Percentiles rank a stretch among this genome's conserved stretches.
These are phyloP conservation scores for Dasypogon diadema DNA, from an alignment of 2,888 invertebrate species.

Conservation along the genomic window DNA sequence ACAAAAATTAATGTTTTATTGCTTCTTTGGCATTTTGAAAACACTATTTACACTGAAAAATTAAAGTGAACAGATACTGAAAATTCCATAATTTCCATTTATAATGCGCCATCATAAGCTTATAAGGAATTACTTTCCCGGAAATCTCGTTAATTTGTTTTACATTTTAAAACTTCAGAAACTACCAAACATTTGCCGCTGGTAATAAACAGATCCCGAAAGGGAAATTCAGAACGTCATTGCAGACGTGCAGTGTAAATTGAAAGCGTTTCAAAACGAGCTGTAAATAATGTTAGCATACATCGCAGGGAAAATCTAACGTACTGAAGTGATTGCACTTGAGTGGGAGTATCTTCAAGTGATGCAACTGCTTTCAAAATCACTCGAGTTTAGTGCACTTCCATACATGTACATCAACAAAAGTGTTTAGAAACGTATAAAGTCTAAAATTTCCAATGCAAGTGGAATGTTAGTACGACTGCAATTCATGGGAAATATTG, in stretches of 20 bases:
- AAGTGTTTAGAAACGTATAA: not conserved
- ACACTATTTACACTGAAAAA: too few species aligned
- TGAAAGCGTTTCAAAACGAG: conserved; percentile 6
- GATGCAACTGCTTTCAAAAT: not conserved
- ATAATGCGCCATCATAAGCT: too few species aligned
- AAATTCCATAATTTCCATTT: too few species aligned
- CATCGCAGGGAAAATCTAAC: not conserved
- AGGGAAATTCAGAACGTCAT: not conserved
- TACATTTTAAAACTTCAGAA: too few species aligned
- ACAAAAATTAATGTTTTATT: too few species aligned
- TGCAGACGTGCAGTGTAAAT: not conserved
- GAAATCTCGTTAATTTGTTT: too few species aligned
- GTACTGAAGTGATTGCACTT: not conserved
- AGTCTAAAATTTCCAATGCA: not conserved
- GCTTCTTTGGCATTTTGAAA: too few species aligned
- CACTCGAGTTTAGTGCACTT: not conserved
- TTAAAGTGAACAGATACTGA: too few species aligned
- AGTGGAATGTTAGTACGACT: not conserved
- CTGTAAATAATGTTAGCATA: not conserved
- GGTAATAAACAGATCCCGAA: too few species aligned
- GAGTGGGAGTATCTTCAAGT: not conserved
- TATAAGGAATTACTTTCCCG: too few species aligned
- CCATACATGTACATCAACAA: not conserved
- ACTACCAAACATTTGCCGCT: too few species aligned
- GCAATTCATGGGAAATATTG: conserved; percentile 7